Evolutionary conservation across 2,797 vertebrate species (phyloP), one percentile per base, ranked within the genome.

Genomic region (Echeneis naucrates): DNA sequence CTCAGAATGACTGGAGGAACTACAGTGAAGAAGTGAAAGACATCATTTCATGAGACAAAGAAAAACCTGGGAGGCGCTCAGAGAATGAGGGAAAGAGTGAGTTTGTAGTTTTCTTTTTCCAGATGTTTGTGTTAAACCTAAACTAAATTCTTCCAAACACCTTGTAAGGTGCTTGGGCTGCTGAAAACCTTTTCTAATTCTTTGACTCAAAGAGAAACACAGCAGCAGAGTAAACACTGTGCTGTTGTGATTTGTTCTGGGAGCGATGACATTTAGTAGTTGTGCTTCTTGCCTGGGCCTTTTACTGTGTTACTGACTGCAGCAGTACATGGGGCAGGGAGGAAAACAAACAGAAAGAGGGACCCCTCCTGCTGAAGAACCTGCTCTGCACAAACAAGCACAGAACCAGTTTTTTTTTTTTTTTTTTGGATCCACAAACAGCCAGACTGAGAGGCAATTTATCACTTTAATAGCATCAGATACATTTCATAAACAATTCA

Each of bases 1-100:
- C 93, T 96, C 73, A 98, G 71, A 89, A 99, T 97, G 6, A 96
- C 94, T 0, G 98, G 98, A 26, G 97, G 96, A 92, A 97, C 98
- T 99, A 91, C 17, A 70, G 45, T 4, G 26, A 75, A 7, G 0
- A 40, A 42, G 23, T 23, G 1, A 38, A 61, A 33, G 5, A 56
- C 58, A 53, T 4, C 2, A 51, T 7, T 10, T 60, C 0, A 56
- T 21, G 32, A 21, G 4, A 70, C 5, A 44, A 19, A 33, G 2
- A 30, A 30, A 27, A 19, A 44, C 2, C 19, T 11, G 64, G 42
- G 6, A 42, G 10, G 3, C 10, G 50, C 21, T n/a, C 37, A 54
- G 1, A 52, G 24, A 9, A 33, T 12, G 2, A 61, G 33, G n/a
- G 2, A 48, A 54, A 44, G 32, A 63, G 40, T 5, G 4, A 50